Percentiles rank a stretch among this genome's conserved stretches.
phyloP scores from a whole-genome alignment of 1,140 invertebrate species.

The Nasonia vitripennis region DNA sequence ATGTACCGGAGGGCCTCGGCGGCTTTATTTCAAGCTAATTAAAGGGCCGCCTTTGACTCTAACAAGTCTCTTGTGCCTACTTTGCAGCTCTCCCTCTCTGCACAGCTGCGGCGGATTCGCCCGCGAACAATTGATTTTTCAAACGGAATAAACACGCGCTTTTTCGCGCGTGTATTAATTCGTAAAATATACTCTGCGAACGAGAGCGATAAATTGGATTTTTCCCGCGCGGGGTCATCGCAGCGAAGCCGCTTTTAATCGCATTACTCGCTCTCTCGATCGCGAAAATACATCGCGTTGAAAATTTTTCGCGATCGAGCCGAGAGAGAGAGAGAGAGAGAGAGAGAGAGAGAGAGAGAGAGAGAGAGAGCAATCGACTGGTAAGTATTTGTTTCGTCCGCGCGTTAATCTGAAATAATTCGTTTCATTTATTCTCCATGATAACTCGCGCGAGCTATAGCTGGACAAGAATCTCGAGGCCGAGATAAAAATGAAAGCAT shows the following conservation, averaged over 20 bases:
- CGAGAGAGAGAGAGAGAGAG: too few species aligned
- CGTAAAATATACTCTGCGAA: too few species aligned
- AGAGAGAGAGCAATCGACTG: too few species aligned
- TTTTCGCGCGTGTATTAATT: too few species aligned
- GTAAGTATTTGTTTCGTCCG: too few species aligned
- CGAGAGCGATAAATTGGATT: slow-evolving; percentile 40
- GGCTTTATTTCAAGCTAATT: slow-evolving; percentile 49
- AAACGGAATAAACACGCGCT: not conserved
- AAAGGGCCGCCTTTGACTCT: slow-evolving; percentile 27
- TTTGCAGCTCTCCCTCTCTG: not conserved
- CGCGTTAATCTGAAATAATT: too few species aligned
- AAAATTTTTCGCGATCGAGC: too few species aligned
- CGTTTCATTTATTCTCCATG: not conserved
- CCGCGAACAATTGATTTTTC: not conserved
- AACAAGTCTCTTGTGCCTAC: slow-evolving; percentile 48
- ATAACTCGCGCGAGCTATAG: too few species aligned
- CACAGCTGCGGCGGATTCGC: not conserved
- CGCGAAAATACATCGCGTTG: not conserved
- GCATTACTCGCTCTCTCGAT: not conserved
- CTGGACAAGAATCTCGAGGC: not conserved
- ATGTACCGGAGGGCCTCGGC: not conserved
- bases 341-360: too few species aligned
- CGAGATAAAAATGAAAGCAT: not conserved
- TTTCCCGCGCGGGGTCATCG: not conserved
- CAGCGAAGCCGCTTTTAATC: slow-evolving; percentile 30